These are phyloP conservation scores for Drosophila leonis DNA, from an alignment of 2,888 invertebrate genomes.

Conservation along the genomic window DNA sequence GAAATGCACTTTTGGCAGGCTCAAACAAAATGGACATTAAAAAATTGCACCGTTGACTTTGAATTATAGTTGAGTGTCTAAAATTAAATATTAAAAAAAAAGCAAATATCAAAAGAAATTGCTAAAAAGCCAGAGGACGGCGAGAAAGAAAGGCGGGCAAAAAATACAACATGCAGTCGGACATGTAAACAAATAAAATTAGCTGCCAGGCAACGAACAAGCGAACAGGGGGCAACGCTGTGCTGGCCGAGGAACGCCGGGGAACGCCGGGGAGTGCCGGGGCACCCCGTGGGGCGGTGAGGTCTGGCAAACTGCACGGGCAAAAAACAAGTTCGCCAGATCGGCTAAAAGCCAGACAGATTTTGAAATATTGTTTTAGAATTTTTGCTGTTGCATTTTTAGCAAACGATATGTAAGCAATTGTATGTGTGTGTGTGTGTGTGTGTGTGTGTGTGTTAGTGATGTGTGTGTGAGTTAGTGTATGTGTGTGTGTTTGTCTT, in stretches of 20 bases:
- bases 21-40: constrained; percentile 66
- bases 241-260: not conserved
- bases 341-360: constrained; percentile 82
- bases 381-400: constrained; percentile 76
- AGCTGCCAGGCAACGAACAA: constrained; percentile 66
- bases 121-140: constrained; percentile 64
- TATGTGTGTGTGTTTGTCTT: constrained; percentile 24
- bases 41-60: constrained; percentile 82
- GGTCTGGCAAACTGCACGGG: constrained; percentile 53
- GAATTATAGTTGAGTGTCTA: constrained; percentile 80
- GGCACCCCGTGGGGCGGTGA: constrained; percentile 4
- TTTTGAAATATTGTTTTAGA: constrained; percentile 81
- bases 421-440: constrained; percentile 23
- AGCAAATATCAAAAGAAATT: constrained; percentile 56
- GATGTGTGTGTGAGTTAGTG: constrained; percentile 7
- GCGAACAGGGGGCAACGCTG: constrained; percentile 21
- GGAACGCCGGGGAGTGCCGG: constrained; percentile 5
- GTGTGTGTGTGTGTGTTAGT: constrained; percentile 15
- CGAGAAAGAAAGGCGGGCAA: constrained; percentile 42
- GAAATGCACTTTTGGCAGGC: constrained; percentile 62
- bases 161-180: constrained; percentile 78
- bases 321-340: constrained; percentile 79
- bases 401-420: constrained; percentile 54
- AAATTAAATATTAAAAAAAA: constrained; percentile 78
- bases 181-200: constrained; percentile 82